Conservation (phyloP, 1,140 invertebrate genomes). For the silkworm (Bombyx mori) region ASM3026992v2 NC_085110.1:10856501-10857000, state of each 20-base stretch:
- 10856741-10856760: conserved; percentile 69
- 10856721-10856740: conserved; percentile 47
- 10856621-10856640: conserved; percentile 43
- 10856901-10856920: conserved; percentile 72
- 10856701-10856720: conserved; percentile 48
- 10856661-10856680: conserved; percentile 47
- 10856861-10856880: conserved; percentile 74
- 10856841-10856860: conserved; percentile 65
- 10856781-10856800: conserved; percentile 33
- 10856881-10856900: conserved; percentile 74
- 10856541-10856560: conserved; percentile 54
- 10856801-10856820: conserved; percentile 75
- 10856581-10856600: conserved; percentile 59
- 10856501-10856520: conserved; percentile 1
- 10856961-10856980: conserved; percentile 71
- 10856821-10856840: conserved; percentile 70
- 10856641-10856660: conserved; percentile 48
- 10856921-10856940: conserved; percentile 76
- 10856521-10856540: conserved; percentile 31
- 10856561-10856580: conserved; percentile 63
- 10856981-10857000: conserved; percentile 75
- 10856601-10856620: conserved; percentile 57
- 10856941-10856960: conserved; percentile 73
- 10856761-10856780: conserved; percentile 72
- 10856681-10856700: conserved; percentile 52